Evolutionary conservation across 2,113 vertebrate genomes (phyloP).

Genomic region (Odocoileus virginianus): DNA sequence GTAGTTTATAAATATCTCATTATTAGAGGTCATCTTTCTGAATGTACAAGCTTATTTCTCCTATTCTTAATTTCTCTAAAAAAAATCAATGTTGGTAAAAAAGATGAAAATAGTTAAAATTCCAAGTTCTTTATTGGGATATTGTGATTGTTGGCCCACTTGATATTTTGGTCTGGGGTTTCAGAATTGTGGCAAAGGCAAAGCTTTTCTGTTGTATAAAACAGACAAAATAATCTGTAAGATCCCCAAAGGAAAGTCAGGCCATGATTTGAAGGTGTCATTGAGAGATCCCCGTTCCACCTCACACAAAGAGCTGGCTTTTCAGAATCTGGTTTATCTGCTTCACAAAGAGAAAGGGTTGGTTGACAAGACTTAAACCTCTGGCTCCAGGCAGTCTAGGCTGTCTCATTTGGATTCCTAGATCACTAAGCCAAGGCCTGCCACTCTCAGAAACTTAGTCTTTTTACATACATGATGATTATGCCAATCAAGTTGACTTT

Average conservation of each 20-base stretch:
- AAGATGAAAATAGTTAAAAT: conserved; percentile 14
- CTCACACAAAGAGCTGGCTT: background rate
- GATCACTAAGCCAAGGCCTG: conserved; percentile 49
- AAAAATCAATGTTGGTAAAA: background rate
- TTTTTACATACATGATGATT: conserved; percentile 61
- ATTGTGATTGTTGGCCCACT: background rate
- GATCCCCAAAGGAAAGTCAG: background rate
- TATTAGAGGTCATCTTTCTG: background rate
- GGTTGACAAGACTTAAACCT: conserved; percentile 59
- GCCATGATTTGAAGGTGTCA: conserved; percentile 23
- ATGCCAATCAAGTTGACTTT: conserved; percentile 55
- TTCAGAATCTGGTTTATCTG: conserved; percentile 48
- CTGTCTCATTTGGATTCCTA: conserved; percentile 41
- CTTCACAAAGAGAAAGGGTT: conserved; percentile 41
- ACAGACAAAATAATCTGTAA: background rate
- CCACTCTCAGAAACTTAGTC: conserved; percentile 39
- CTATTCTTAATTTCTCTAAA: background rate
- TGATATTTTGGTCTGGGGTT: background rate
- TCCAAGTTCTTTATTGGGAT: background rate
- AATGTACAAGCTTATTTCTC: background rate
- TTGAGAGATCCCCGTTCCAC: background rate
- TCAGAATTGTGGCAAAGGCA: background rate
- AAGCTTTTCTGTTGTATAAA: background rate
- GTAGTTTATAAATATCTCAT: background rate
- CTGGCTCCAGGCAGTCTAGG: conserved; percentile 69